Percentiles rank a stretch among this genome's conserved stretches.
These are phyloP conservation scores for Strix occidentalis DNA, from an alignment of 2,797 vertebrate genomes.

Conservation along the genomic window DNA sequence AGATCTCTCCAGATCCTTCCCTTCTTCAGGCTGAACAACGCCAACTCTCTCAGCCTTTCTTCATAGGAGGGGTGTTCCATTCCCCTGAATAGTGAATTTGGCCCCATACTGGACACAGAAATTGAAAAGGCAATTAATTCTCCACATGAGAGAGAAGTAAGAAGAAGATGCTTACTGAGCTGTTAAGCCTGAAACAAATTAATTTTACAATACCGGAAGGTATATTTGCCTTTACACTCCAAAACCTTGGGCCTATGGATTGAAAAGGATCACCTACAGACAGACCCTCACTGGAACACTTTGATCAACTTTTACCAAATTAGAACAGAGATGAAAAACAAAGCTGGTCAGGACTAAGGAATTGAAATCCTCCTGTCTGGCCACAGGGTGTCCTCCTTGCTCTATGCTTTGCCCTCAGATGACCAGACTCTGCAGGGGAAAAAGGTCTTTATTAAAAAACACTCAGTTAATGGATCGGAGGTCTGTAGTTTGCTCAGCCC, in stretches of 20 bases:
- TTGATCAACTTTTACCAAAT: background rate
- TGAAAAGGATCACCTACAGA: background rate
- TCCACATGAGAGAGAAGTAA: background rate
- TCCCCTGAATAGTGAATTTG: background rate
- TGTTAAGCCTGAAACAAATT: background rate
- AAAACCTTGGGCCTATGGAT: accelerated
- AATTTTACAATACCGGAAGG: background rate
- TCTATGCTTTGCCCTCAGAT: background rate
- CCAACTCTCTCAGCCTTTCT: background rate
- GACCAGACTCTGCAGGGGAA: background rate
- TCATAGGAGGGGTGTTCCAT: background rate
- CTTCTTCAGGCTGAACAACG: background rate
- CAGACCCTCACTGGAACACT: background rate
- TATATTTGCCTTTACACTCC: background rate
- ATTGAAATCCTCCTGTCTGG: conserved; percentile 7
- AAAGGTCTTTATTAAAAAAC: background rate
- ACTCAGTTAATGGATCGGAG: background rate
- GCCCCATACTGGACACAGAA: background rate
- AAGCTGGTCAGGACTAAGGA: background rate
- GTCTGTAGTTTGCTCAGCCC: background rate
- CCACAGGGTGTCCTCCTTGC: conserved; percentile 67
- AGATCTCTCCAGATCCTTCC: background rate
- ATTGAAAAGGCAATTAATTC: background rate
- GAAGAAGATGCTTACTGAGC: background rate
- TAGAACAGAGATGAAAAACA: background rate